Evolutionary conservation across 2,113 vertebrate genomes (phyloP).

Genomic region (Misgurnus mizolepis): DNA sequence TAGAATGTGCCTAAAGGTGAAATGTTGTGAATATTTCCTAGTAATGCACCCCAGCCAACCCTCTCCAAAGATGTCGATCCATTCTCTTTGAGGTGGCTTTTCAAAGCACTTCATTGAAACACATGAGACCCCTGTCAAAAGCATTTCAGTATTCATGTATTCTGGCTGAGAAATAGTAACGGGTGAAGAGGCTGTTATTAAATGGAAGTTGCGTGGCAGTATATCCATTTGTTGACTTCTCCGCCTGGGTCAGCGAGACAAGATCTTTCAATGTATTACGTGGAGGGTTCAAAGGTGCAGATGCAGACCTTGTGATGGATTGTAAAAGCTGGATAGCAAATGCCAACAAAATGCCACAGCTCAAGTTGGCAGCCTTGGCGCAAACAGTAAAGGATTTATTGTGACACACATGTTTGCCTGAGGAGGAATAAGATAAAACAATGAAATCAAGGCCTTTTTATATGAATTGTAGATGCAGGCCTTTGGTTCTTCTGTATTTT

Average conservation of each 20-base stretch:
- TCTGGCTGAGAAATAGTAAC: constrained; percentile 27
- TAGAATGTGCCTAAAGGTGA: background rate
- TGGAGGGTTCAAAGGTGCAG: background rate
- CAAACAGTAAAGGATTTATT: constrained; percentile 29
- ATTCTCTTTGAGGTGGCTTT: constrained; percentile 26
- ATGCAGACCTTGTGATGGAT: constrained; percentile 15
- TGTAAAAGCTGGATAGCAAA: constrained; percentile 38
- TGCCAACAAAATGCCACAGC: constrained; percentile 43
- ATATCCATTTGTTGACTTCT: constrained; percentile 49
- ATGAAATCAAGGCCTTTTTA: constrained; percentile 12
- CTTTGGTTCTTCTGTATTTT: constrained; percentile 3
- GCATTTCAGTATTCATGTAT: constrained; percentile 56
- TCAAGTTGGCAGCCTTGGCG: constrained; percentile 14
- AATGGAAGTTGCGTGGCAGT: constrained; percentile 47
- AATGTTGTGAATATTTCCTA: background rate
- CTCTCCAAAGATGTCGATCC: constrained; percentile 16
- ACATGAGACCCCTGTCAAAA: constrained; percentile 32
- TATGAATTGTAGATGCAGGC: too few relatives aligned
- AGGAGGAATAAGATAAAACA: constrained; percentile 12
- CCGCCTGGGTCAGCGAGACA: constrained; percentile 44
- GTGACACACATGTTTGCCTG: constrained; percentile 26
- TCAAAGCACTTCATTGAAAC: constrained; percentile 33
- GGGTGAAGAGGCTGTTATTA: constrained; percentile 54
- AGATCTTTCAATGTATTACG: constrained; percentile 49
- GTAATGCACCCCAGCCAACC: background rate